phyloP scores from a whole-genome alignment of 2,797 vertebrate genomes.

The Sciaenops ocellatus region DNA sequence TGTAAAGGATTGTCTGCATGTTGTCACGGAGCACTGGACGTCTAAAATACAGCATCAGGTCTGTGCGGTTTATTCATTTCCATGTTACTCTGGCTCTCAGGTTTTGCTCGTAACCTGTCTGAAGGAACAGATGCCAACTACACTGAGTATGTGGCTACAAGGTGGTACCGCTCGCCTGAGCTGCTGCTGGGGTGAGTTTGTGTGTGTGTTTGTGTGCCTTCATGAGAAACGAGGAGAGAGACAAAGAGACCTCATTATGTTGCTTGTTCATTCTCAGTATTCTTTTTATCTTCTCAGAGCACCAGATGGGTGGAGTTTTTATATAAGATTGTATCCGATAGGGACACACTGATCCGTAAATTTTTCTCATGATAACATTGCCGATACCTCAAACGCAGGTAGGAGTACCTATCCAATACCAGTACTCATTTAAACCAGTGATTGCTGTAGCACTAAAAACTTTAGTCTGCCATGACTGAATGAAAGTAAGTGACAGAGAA shows the following conservation, averaged over 20 bases:
- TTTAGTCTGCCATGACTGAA: neutral
- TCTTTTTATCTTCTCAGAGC: neutral
- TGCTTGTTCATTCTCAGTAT: neutral
- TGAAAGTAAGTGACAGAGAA: neutral
- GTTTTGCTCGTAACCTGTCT: slow-evolving; percentile 97
- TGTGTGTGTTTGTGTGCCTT: slow-evolving; percentile 13
- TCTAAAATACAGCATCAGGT: slow-evolving; percentile 7
- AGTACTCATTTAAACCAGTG: neutral
- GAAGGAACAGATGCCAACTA: slow-evolving; percentile 99
- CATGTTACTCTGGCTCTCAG: slow-evolving; percentile 75
- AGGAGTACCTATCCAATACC: neutral
- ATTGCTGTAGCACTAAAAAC: neutral
- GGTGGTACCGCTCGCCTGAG: slow-evolving; percentile 98
- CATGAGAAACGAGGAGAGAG: slow-evolving; percentile 15
- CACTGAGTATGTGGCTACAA: slow-evolving; percentile 97
- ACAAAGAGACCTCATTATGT: slow-evolving; percentile 15
- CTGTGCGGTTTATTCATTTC: slow-evolving; percentile 18
- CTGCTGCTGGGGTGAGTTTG: slow-evolving; percentile 94
- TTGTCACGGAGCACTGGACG: slow-evolving; percentile 9
- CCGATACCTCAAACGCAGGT: neutral
- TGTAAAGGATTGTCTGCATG: slow-evolving; percentile 6
- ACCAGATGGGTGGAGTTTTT: slow-evolving; percentile 5
- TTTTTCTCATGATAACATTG: neutral
- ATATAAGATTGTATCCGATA: neutral
- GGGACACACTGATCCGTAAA: neutral